Evolutionary conservation across 2,888 invertebrate genomes (phyloP).

Genomic region (Agriopis marginaria): DNA sequence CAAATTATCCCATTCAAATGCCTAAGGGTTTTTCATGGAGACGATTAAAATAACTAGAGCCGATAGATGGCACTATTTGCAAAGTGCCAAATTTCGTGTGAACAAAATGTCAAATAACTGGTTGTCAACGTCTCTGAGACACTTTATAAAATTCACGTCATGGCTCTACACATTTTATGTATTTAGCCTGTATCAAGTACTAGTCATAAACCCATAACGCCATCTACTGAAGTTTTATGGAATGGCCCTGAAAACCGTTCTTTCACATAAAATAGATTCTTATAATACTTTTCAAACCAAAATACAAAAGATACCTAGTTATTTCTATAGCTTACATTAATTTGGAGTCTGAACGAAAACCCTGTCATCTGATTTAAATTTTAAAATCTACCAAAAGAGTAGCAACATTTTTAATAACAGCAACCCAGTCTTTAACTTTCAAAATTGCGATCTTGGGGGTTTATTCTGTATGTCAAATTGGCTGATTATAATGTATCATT

Average conservation of each 20-base stretch:
- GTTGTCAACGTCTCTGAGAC: too few relatives aligned
- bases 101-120: too few relatives aligned
- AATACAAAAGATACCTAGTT: constrained; percentile 13
- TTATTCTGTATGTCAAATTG: neutral
- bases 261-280: constrained; percentile 3
- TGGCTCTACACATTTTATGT: too few relatives aligned
- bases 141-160: too few relatives aligned
- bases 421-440: constrained; percentile 46
- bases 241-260: too few relatives aligned
- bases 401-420: constrained; percentile 38
- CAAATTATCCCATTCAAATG: constrained; percentile 19
- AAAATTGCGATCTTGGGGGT: constrained; percentile 39
- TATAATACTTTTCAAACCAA: constrained; percentile 28
- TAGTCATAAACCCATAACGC: too few relatives aligned
- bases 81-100: too few relatives aligned
- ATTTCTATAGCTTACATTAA: constrained; percentile 3
- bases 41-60: too few relatives aligned
- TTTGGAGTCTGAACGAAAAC: constrained; percentile 15
- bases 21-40: too few relatives aligned
- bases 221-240: too few relatives aligned
- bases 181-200: too few relatives aligned
- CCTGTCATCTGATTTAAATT: constrained; percentile 23
- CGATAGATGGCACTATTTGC: too few relatives aligned
- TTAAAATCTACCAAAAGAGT: constrained; percentile 42
- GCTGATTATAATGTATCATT: neutral